phyloP scores from a whole-genome alignment of 2,888 invertebrate genomes.

The Torymus auratus region DNA sequence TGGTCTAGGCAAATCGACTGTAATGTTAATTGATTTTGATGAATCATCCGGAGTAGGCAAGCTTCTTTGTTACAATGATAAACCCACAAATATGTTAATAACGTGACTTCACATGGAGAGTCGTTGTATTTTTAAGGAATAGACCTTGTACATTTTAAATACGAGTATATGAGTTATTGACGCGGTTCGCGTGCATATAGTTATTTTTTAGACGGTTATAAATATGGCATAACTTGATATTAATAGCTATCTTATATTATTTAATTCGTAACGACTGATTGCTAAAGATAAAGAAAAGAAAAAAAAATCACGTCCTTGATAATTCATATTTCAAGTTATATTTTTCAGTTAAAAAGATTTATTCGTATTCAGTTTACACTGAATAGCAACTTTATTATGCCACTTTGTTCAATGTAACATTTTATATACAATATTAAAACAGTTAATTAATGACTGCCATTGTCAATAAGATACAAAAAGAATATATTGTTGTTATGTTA shows the following conservation, averaged over 20 bases:
- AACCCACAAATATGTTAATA: conserved; percentile 53
- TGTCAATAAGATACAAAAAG: conserved; percentile 52
- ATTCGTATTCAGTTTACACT: conserved; percentile 39
- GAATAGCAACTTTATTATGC: conserved; percentile 39
- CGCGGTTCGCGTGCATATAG: conserved; percentile 44
- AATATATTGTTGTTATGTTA: conserved; percentile 51
- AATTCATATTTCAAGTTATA: conserved; percentile 42
- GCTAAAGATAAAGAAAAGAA: conserved; percentile 36
- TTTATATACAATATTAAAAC: conserved; percentile 46
- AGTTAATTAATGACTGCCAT: conserved; percentile 56
- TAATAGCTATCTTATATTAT: conserved; percentile 54
- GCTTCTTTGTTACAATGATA: conserved; percentile 51
- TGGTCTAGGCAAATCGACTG: conserved; percentile 49
- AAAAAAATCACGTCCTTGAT: conserved; percentile 58
- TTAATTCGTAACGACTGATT: conserved; percentile 57
- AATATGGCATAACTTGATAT: conserved; percentile 54
- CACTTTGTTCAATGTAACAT: conserved; percentile 52
- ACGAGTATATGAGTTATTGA: conserved; percentile 43
- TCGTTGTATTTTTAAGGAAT: conserved; percentile 55
- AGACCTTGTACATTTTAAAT: conserved; percentile 57
- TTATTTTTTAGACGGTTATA: conserved; percentile 52
- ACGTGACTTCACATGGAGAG: conserved; percentile 50
- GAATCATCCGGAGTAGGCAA: conserved; percentile 48
- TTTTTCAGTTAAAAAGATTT: conserved; percentile 41
- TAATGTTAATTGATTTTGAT: conserved; percentile 56